Evolutionary conservation across 2,797 vertebrate species (phyloP), one percentile per base, ranked within the genome.

Genomic region (Valencia hispanica): DNA sequence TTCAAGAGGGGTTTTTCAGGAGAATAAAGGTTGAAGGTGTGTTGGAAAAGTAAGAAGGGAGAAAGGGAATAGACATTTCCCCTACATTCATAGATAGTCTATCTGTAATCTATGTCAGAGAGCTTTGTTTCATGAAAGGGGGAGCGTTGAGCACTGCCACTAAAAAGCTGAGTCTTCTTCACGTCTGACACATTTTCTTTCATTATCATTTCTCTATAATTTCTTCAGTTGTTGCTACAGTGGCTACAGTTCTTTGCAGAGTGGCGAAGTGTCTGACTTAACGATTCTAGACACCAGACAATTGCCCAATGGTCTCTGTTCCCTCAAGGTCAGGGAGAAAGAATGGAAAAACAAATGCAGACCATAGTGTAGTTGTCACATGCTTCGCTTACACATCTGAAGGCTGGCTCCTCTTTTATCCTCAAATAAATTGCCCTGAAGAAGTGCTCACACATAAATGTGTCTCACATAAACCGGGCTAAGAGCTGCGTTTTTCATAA

Each of bases 291-390:
- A 94, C 91, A 91, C 89, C 81, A 93, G 86, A 92, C 93, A 92
- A 93, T 94, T 94, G 90, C 92, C 91, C 85, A 78, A 75, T 70
- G 72, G 90, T 92, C 88, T 85, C 87, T 77, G 77, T 82, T 86
- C 79, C 85, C 84, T 79, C 92, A 94, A 94, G 93, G 93, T 94
- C 93, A 93, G 73, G 70, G 68, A 79, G 82, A 89, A 84, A 93
- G 82, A 91, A 88, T 88, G 89, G 89, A 93, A 94, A 95, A 94
- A 94, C 94, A 94, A 94, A 93, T 91, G 89, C 89, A 88, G 89
- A 91, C 86, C 88, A 92, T 92, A 89, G 88, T 92, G 88, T 91
- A 90, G 84, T 90, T 93, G 93, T 95, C 91, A 92, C 91, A 93
- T 76, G 87, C 92, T 90, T 83, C 79, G 83, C 88, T 87, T 93